Evolutionary conservation across 2,797 vertebrate genomes (phyloP).

Genomic region (Sebastes reedi): DNA sequence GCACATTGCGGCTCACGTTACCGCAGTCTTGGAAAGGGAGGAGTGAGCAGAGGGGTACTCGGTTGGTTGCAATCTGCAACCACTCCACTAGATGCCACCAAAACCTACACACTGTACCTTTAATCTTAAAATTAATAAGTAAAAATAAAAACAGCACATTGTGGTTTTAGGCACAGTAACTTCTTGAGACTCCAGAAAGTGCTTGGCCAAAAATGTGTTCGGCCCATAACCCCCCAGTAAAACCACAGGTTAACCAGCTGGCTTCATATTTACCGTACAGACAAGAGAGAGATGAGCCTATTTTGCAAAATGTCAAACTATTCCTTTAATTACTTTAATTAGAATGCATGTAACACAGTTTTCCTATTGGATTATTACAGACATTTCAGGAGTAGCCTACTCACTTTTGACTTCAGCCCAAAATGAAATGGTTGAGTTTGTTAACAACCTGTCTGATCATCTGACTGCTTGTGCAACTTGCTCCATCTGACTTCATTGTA

Average conservation of each 20-base stretch:
- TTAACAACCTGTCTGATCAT: background rate
- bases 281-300: background rate
- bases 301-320: no score
- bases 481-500: background rate
- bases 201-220: background rate
- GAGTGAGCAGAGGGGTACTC: rapidly evolving
- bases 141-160: background rate
- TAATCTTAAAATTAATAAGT: background rate
- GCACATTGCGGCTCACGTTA: no score
- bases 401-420: background rate
- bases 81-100: background rate
- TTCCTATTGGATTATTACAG: background rate
- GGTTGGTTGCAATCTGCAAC: background rate
- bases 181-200: background rate
- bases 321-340: background rate
- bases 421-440: background rate
- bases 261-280: background rate
- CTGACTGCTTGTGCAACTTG: background rate
- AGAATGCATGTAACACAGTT: background rate
- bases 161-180: background rate
- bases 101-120: background rate
- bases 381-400: background rate
- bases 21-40: background rate
- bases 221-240: background rate
- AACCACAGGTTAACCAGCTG: background rate